Base-by-base conservation (phyloP, 2,888 invertebrate genomes). In the Pseudococcus viburni region DNA sequence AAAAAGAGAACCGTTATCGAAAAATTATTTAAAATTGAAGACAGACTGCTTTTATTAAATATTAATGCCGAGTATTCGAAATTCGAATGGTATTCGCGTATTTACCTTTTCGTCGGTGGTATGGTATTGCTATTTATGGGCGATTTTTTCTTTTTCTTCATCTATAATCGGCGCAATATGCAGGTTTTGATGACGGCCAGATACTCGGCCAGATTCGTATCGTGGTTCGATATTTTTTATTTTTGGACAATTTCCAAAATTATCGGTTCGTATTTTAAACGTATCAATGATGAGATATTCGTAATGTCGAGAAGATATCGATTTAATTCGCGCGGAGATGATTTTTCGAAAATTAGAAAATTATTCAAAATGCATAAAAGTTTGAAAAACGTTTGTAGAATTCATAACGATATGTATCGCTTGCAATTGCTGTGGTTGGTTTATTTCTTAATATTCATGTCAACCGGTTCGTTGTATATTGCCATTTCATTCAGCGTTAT, bases 241-340 rank as follows among this genome's bases (percentile, higher is more conserved):
- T 85, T 85, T 42, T 42, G 64, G n/a, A 42, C 64, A 0, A 64
- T 85, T 33, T 64, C 64, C 39, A 85, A 85, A 59, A 85, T 85
- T 39, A 64, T 85, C 11, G n/a, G 39, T 19, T 59, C 39, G 3
- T 33, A 85, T 85, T 85, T 85, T 19, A 33, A 85, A 55, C 33
- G 42, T 11, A 55, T 85, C n/a, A 85, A 85, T 39, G 19, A 85
- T 0, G 59, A 64, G 39, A 51, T 55, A 6, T 33, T 33, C 26
- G 12, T 55, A 12, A 33, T 22, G n/a, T 59, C 15, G 7, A 17
- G 12, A 19, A 42, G 5, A 12, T 19, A 11, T 39, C 11, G 9
- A 7, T 22, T 15, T 8, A 46, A 80, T 26, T 39, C 5, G 17
- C 7, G 5, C 1, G n/a, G 17, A 7, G 80, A 83, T 33, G 19